Evolutionary conservation across 2,797 vertebrate species (phyloP), one percentile per base, ranked within the genome.

Genomic region (Chaunax sp.): DNA sequence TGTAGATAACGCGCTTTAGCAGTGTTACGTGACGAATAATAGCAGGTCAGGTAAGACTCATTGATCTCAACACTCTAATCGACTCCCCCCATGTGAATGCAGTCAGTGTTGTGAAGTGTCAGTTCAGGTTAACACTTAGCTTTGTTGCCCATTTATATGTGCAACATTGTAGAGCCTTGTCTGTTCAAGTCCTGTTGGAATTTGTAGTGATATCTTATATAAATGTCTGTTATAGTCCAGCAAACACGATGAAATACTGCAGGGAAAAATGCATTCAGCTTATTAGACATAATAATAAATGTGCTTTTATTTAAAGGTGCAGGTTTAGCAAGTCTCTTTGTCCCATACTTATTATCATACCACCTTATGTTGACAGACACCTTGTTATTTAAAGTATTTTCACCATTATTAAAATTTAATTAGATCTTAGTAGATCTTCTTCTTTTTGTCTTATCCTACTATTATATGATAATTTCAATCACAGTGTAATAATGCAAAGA

Each of bases 21-120:
- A 10, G 51, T 20, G 58, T 22, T 53, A 20, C 4, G 7, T 38
- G 50, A n/a, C 14, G 12, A 12, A 2, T 9, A 15, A 14, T 16
- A 5, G n/a, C 3, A 41, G 41, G 40, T 59, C 67, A 75, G 38
- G 26, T 46, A 50, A 64, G 52, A 85, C 69, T 76, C 68, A 67
- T 85, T 85, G 64, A 75, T 61, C 25, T 57, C 13, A 28, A 3
- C 23, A 67, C 43, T 58, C 16, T 67, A 40, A 67, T 7, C 54
- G 54, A 47, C 53, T 53, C n/a, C 20, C 38, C 2, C 38, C 19
- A 13, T 25, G 30, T 78, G 52, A 43, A 20, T 23, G 61, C 30
- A 54, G 61, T 37, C 10, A 16, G 26, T 46, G 12, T 28, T n/a
- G 7, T 51, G 46, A 37, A 11, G 25, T 45, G 52, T 47, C 25